Base-by-base conservation (phyloP, 2,888 invertebrate genomes). In the Sphecodes monilicornis region DNA sequence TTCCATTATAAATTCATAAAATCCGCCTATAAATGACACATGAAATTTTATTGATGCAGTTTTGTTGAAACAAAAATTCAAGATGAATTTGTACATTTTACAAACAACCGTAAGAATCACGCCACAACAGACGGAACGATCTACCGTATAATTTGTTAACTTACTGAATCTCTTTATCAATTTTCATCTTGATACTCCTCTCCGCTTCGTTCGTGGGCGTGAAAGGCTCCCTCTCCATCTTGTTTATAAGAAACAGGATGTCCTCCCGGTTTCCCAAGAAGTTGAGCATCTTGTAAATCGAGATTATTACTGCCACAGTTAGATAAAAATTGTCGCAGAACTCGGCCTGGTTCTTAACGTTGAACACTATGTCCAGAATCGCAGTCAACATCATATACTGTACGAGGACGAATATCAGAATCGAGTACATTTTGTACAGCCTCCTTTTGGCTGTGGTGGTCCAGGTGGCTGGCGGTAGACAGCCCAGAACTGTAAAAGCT, bases 261-360 rank as follows among this genome's bases (percentile, higher is more conserved):
- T 82, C 76, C 18, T 36, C 57, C 0, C 66, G 76, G 36, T 41
- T 66, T 18, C 29, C 41, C 18, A 76, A 29, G 4, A 82, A 46
- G 8, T 64, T 82, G 5, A 76, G 11, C 36, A 79, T 70, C 66
- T 89, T 89, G 29, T 75, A 82, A 26, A 76, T 76, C 3, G 84
- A 50, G 5, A 46, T 43, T 0, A 89, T 16, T 18, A 81, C 66
- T 5, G 83, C 66, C 32, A 81, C 11, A 0, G 60, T 54, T 13
- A 83, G n/a, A 16, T 80, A 83, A 0, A 83, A 69, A 60, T 83
- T 87, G 5, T 89, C 86, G 8, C 72, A 69, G 10, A 89, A 84
- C 13, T 89, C 89, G 0, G 80, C 79, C 39, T 73, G 75, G 32
- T 68, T 88, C 1, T 82, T 68, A 18, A 89, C 86, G 26, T 74